A percentile compares a stretch with the other conserved stretches of the same genome.
These are phyloP conservation scores for Pseudorectes ferrugineus DNA, from an alignment of 2,113 vertebrate genomes.

Conservation along the genomic window DNA sequence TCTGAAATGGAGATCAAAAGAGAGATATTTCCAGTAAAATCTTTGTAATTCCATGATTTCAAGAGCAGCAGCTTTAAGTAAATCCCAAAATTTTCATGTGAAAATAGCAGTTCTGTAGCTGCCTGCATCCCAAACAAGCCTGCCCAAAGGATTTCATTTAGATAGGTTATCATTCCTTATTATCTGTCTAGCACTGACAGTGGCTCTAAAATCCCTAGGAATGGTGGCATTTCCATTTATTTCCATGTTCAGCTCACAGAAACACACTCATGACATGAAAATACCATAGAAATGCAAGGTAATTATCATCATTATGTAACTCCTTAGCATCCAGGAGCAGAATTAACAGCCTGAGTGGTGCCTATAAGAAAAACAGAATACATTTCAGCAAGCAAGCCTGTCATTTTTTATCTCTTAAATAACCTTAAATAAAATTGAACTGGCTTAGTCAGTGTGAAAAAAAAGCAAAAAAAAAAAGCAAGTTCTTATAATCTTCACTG, in stretches of 20 bases:
- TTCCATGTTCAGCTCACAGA: not conserved
- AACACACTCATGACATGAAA: not conserved
- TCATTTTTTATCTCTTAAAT: constrained; percentile 50
- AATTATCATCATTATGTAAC: constrained; percentile 5
- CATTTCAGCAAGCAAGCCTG: constrained; percentile 19
- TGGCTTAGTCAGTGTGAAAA: not conserved
- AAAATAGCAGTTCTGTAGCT: not conserved
- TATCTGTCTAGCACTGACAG: not conserved
- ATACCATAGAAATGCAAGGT: not conserved
- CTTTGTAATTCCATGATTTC: not conserved
- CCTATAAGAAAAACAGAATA: not conserved
- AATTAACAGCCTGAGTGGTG: constrained; percentile 1
- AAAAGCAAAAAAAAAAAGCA: not conserved
- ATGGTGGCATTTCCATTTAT: not conserved
- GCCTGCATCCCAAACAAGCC: not conserved
- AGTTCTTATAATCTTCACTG: constrained; percentile 33
- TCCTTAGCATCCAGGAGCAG: not conserved
- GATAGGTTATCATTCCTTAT: not conserved
- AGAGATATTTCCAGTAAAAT: not conserved
- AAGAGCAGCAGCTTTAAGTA: not conserved
- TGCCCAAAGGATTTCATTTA: not conserved
- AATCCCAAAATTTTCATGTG: not conserved
- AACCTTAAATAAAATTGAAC: constrained; percentile 43
- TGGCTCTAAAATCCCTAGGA: not conserved
- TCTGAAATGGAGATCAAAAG: not conserved